Evolutionary conservation across 2,113 vertebrate genomes (phyloP).

Genomic region (Xyliphius kryptos): DNA sequence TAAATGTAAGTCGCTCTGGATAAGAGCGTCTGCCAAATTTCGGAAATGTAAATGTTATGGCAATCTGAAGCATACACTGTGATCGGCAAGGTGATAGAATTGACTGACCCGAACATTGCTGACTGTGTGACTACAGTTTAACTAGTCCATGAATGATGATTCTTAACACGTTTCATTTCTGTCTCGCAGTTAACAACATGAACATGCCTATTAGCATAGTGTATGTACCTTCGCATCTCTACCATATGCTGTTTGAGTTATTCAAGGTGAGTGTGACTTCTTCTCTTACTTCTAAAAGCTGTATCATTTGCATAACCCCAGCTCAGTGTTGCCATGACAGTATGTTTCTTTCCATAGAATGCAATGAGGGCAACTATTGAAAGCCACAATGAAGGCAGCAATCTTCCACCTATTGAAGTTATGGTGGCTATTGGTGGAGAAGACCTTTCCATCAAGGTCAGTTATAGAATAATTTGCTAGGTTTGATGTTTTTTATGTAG

Average conservation of each 20-base stretch:
- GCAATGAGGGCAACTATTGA: slow-evolving; percentile 95
- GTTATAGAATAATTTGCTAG: slow-evolving; percentile 7
- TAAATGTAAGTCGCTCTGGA: too few relatives aligned
- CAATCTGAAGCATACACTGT: too few relatives aligned
- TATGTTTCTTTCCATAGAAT: slow-evolving; percentile 61
- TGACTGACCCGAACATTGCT: too few relatives aligned
- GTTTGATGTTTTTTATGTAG: not conserved
- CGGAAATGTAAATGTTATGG: too few relatives aligned
- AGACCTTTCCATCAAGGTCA: slow-evolving; percentile 86
- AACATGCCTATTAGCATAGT: too few relatives aligned
- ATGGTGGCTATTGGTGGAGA: slow-evolving; percentile 85
- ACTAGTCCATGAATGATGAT: too few relatives aligned
- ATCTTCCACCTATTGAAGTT: slow-evolving; percentile 75
- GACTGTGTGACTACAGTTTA: too few relatives aligned
- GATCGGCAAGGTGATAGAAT: too few relatives aligned
- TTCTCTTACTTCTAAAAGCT: slow-evolving; percentile 3
- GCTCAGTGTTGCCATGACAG: slow-evolving; percentile 24
- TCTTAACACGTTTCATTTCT: too few relatives aligned
- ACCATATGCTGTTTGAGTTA: slow-evolving; percentile 95
- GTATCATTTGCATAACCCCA: slow-evolving; percentile 4
- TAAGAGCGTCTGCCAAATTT: too few relatives aligned
- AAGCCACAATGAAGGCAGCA: slow-evolving; percentile 68
- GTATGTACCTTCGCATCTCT: slow-evolving; percentile 90
- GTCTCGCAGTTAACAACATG: too few relatives aligned
- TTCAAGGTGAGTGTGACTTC: slow-evolving; percentile 76